Evolutionary conservation across 2,888 invertebrate species (phyloP).

Genomic region (Cryptocephalus moraei): DNA sequence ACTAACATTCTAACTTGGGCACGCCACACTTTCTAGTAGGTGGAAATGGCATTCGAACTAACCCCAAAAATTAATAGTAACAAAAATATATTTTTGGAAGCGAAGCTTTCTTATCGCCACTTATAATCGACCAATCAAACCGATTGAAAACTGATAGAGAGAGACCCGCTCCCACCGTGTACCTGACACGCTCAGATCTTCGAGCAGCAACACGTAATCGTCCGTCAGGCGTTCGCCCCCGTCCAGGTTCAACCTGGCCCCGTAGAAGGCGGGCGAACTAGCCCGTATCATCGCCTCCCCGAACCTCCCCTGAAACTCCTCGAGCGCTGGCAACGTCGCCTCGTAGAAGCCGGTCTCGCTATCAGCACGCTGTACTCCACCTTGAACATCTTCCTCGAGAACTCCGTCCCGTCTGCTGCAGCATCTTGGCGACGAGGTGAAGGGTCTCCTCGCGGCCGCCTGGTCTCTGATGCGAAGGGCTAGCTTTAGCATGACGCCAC

Average conservation of each 20-base stretch:
- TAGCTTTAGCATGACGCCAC: too few species aligned
- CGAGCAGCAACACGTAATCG: constrained; percentile 42
- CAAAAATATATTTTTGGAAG: too few species aligned
- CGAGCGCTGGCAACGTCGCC: constrained; percentile 35
- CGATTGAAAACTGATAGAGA: too few species aligned
- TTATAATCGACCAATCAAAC: too few species aligned
- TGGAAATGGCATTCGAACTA: too few species aligned
- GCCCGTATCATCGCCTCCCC: constrained; percentile 32
- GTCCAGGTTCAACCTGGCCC: constrained; percentile 21
- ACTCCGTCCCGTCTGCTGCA: neutral
- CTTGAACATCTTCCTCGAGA: constrained; percentile 35
- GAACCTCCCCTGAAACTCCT: constrained; percentile 34
- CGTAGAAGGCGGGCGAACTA: constrained; percentile 38
- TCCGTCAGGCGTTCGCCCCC: constrained; percentile 33
- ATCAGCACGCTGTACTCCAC: constrained; percentile 39
- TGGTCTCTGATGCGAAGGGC: too few species aligned
- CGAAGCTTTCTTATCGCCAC: too few species aligned
- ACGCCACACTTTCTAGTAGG: too few species aligned
- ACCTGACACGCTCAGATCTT: constrained; percentile 36
- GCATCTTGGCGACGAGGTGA: too few species aligned
- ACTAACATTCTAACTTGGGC: too few species aligned
- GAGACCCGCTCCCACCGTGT: neutral
- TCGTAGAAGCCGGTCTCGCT: constrained; percentile 42
- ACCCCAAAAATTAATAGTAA: too few species aligned
- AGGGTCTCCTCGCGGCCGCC: too few species aligned